Evolutionary conservation across 2,113 vertebrate species (phyloP).

Genomic region (Baryphthengus martii): DNA sequence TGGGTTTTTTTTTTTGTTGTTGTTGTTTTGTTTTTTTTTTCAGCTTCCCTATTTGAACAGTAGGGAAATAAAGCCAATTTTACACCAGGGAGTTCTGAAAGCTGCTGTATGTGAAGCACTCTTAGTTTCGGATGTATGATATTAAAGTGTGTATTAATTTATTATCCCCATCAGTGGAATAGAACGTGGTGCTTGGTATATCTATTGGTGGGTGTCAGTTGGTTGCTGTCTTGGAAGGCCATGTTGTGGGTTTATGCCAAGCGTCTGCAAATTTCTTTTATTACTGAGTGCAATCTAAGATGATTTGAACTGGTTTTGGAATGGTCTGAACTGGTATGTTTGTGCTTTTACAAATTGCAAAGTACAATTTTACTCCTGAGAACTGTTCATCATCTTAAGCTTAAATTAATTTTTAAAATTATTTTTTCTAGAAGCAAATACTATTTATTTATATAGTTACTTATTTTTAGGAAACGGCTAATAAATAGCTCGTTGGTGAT

Average conservation of each 20-base stretch:
- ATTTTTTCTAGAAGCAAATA: not conserved
- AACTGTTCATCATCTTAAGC: not conserved
- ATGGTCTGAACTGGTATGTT: not conserved
- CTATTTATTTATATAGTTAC: not conserved
- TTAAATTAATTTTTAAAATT: not conserved
- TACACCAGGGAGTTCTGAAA: not conserved
- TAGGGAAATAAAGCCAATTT: not conserved
- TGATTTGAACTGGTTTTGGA: not conserved
- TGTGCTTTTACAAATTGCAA: not conserved
- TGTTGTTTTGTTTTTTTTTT: not conserved
- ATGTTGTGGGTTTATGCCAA: not conserved
- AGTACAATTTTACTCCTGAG: not conserved
- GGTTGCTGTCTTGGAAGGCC: not conserved
- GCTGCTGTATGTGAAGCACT: not conserved
- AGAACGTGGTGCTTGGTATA: not conserved
- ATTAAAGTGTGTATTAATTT: not conserved
- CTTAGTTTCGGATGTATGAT: not conserved
- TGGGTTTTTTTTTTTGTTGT: not conserved
- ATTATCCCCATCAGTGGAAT: not conserved
- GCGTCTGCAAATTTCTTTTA: not conserved
- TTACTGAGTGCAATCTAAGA: not conserved
- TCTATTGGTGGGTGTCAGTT: not conserved
- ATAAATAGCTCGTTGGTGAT: not conserved
- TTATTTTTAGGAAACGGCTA: not conserved
- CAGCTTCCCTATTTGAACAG: not conserved